A percentile compares a stretch with the other conserved stretches of the same genome.
Conservation (phyloP, 2,113 vertebrate species). For the Excalfactoria chinensis region DNA sequence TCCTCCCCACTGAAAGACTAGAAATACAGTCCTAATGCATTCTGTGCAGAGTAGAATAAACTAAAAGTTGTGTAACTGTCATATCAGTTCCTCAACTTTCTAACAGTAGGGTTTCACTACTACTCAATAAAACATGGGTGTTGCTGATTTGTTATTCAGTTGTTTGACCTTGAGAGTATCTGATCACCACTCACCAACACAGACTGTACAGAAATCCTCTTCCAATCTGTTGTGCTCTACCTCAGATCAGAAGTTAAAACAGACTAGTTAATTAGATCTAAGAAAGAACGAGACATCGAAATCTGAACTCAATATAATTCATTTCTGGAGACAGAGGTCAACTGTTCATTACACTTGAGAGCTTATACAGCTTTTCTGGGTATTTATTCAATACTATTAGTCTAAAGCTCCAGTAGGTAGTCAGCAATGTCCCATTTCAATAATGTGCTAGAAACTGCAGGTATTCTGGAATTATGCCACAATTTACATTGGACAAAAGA, state of each 20-base stretch:
- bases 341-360: constrained; percentile 61
- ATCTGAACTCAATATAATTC: constrained; percentile 66
- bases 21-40: background rate
- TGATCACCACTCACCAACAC: background rate
- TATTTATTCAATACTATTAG: constrained; percentile 20
- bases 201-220: constrained; percentile 41
- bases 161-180: constrained; percentile 47
- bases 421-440: background rate
- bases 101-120: background rate
- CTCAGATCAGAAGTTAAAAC: constrained; percentile 67
- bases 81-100: background rate
- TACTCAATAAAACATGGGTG: constrained; percentile 31
- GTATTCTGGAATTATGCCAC: constrained; percentile 36
- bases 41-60: background rate
- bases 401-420: constrained; percentile 5
- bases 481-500: constrained; percentile 1
- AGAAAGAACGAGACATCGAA: constrained; percentile 43
- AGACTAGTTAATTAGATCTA: constrained; percentile 75
- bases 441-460: constrained; percentile 7
- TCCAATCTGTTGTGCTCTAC: constrained; percentile 55
- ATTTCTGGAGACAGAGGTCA: constrained; percentile 75
- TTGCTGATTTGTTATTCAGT: constrained; percentile 48
- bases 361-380: constrained; percentile 40
- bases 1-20: background rate
- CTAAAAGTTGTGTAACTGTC: background rate